Conservation (phyloP, 2,113 vertebrate genomes). For the Colossoma macropomum region DNA sequence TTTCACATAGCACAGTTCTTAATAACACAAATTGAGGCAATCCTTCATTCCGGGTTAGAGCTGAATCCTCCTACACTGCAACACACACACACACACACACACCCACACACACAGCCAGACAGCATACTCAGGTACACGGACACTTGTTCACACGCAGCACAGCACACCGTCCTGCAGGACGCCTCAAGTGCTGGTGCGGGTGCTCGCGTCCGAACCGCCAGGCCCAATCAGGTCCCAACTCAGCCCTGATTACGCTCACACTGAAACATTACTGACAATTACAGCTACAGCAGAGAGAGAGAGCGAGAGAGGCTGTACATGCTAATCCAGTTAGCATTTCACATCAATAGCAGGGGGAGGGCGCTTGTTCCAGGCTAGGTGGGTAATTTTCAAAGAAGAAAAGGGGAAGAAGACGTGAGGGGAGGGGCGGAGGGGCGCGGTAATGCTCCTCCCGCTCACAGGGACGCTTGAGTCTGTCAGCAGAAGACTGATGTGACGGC, state of each 20-base stretch:
- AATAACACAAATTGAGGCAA: constrained; percentile 63
- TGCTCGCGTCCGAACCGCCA: constrained; percentile 16
- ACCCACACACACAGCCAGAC: constrained; percentile 28
- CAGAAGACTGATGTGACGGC: constrained; percentile 67
- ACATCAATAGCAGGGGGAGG: background rate
- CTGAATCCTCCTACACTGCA: no score
- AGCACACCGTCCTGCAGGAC: background rate
- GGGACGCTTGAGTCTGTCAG: constrained; percentile 63
- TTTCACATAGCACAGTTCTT: constrained; percentile 59
- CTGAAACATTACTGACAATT: background rate
- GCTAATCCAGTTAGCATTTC: constrained; percentile 32
- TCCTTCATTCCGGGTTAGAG: constrained; percentile 24
- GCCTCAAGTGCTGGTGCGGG: constrained; percentile 38
- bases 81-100: constrained; percentile 10
- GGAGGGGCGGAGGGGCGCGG: constrained; percentile 28
- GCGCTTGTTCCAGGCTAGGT: constrained; percentile 27
- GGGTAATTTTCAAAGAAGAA: constrained; percentile 30
- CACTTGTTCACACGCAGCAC: constrained; percentile 22
- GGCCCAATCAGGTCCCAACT: constrained; percentile 17
- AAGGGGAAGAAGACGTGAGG: constrained; percentile 6
- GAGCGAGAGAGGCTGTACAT: background rate
- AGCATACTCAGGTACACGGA: constrained; percentile 34
- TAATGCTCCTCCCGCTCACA: constrained; percentile 60
- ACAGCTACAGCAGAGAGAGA: background rate
- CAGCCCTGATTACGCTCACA: background rate